phyloP scores from a whole-genome alignment of 92 coral and sea anemone species.

The Chrysogorgia sp. region DNA sequence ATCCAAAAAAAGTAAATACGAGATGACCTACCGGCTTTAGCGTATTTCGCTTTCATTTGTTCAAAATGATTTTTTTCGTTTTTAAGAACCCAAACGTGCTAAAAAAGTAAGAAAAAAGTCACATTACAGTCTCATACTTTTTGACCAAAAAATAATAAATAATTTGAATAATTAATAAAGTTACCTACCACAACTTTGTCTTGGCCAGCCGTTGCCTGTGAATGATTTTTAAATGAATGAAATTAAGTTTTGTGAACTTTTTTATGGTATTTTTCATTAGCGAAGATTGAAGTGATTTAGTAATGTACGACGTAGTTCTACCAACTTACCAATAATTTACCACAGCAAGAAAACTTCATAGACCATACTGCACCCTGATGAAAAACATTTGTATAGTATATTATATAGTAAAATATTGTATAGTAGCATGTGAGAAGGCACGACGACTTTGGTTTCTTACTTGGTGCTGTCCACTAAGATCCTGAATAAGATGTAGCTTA shows the following conservation, averaged over 20 bases:
- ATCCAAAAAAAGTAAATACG: not conserved
- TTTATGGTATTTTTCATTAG: not conserved
- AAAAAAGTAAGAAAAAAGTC: not conserved
- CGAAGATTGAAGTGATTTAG: too few species aligned
- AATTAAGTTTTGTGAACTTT: not conserved
- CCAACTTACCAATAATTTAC: conserved; percentile 82
- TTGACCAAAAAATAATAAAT: not conserved
- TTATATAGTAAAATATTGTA: not conserved
- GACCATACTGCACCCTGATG: conserved; percentile 99
- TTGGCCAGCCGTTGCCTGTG: conserved; percentile 96
- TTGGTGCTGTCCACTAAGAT: conserved; percentile 98
- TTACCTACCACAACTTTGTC: conserved; percentile 93
- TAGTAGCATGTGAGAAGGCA: not conserved
- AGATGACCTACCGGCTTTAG: conserved; percentile 57
- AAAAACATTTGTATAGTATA: too few species aligned
- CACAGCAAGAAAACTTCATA: conserved; percentile 92
- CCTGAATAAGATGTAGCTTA: conserved; percentile 86
- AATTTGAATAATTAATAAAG: not conserved
- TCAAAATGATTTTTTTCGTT: conserved; percentile 83
- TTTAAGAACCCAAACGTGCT: conserved; percentile 98
- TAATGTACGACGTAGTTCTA: too few species aligned
- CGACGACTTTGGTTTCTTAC: conserved; percentile 62
- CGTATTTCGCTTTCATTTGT: conserved; percentile 89
- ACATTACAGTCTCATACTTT: not conserved
- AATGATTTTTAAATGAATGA: not conserved